phyloP scores from a whole-genome alignment of 2,113 vertebrate genomes.

The Madoqua kirkii region DNA sequence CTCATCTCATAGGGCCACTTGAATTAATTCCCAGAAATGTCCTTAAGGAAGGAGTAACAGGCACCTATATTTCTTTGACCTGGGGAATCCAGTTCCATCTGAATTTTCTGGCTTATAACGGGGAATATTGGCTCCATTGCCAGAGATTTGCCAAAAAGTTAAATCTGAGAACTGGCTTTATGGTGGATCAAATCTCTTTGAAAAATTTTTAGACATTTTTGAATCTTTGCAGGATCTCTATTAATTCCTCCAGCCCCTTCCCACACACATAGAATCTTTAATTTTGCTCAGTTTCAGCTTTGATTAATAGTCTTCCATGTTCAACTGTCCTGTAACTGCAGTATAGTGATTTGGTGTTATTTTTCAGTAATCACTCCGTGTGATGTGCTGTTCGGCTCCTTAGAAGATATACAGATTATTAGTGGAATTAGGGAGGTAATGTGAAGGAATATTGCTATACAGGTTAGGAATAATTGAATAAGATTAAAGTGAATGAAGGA shows the following conservation, averaged over 20 bases:
- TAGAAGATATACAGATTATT: not conserved
- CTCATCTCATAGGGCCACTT: not conserved
- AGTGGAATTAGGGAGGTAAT: constrained; percentile 1
- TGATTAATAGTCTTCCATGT: not conserved
- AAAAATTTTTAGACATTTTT: constrained; percentile 7
- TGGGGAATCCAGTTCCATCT: not conserved
- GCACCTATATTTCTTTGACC: not conserved
- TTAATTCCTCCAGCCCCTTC: not conserved
- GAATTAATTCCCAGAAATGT: constrained; percentile 2
- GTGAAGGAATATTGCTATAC: not conserved
- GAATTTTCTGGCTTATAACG: not conserved
- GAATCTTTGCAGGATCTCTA: not conserved
- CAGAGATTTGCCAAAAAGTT: not conserved
- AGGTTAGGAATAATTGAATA: not conserved
- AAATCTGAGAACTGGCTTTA: not conserved
- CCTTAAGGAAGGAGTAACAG: not conserved
- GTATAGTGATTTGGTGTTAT: not conserved
- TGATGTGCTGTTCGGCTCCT: not conserved
- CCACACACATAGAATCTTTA: not conserved
- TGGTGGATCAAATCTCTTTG: not conserved
- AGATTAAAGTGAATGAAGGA: constrained; percentile 13
- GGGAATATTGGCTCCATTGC: not conserved
- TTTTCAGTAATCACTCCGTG: not conserved
- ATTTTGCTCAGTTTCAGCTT: not conserved
- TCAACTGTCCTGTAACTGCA: not conserved